A percentile compares a stretch with the other conserved stretches of the same genome.
These are phyloP conservation scores for Pontoporia blainvillei DNA, from an alignment of 2,113 vertebrate genomes.

Conservation along the genomic window DNA sequence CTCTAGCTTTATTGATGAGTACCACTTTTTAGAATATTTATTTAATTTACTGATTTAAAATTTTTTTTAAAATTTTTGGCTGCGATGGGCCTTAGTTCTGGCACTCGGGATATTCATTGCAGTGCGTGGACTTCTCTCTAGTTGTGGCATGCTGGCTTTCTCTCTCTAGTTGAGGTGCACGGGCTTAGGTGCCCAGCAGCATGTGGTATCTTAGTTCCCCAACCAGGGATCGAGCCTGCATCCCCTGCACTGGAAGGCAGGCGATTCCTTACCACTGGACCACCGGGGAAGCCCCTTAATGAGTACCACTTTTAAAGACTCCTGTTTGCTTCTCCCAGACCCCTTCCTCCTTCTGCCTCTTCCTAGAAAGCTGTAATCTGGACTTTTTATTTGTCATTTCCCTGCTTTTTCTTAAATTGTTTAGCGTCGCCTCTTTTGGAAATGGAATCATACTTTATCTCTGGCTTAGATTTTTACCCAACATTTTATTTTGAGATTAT, in stretches of 20 bases:
- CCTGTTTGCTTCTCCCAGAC: background rate
- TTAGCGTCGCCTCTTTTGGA: background rate
- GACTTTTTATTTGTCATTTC: background rate
- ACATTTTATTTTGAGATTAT: background rate
- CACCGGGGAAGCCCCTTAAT: too few relatives aligned
- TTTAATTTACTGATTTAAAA: too few relatives aligned
- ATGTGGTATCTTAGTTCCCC: too few relatives aligned
- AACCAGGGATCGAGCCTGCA: too few relatives aligned
- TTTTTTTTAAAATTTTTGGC: too few relatives aligned
- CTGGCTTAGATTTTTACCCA: background rate
- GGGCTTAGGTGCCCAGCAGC: too few relatives aligned
- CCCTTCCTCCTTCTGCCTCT: background rate
- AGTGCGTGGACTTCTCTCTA: too few relatives aligned
- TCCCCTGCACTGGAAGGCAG: too few relatives aligned
- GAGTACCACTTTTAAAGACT: background rate
- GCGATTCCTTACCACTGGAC: too few relatives aligned
- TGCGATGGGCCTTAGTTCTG: accelerated
- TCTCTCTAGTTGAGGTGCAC: too few relatives aligned
- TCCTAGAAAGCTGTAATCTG: background rate
- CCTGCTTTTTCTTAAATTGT: background rate
- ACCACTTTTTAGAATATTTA: background rate
- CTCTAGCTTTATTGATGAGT: background rate
- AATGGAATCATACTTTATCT: background rate
- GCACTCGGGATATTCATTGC: too few relatives aligned
- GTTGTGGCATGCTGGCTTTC: too few relatives aligned